A percentile compares a stretch with the other conserved stretches of the same genome.
These are phyloP conservation scores for Latrodectus elegans DNA, from an alignment of 2,888 invertebrate genomes.

Conservation along the genomic window DNA sequence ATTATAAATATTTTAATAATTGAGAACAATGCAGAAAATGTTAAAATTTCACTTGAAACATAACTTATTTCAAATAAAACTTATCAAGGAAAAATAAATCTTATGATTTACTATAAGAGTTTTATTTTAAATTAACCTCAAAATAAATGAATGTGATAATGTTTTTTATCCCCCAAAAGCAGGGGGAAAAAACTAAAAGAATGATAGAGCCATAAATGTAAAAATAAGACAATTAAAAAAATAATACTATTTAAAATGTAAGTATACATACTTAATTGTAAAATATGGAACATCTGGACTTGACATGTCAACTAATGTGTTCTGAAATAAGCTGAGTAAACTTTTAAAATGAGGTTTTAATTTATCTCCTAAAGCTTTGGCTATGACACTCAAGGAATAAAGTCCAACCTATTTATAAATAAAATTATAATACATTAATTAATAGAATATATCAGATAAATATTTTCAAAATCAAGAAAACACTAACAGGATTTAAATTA, in stretches of 20 bases:
- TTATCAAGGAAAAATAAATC: too few species aligned
- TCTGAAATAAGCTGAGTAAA: slow-evolving; percentile 78
- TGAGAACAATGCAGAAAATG: too few species aligned
- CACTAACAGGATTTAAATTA: not conserved
- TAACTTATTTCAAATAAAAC: too few species aligned
- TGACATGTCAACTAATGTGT: slow-evolving; percentile 78
- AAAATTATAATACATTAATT: not conserved
- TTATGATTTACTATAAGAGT: too few species aligned
- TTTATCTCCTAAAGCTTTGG: slow-evolving; percentile 82
- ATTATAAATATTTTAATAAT: too few species aligned
- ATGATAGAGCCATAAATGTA: too few species aligned
- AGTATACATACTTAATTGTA: slow-evolving; percentile 76
- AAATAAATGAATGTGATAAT: too few species aligned
- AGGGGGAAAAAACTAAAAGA: too few species aligned
- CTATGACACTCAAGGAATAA: slow-evolving; percentile 82
- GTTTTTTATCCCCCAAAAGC: too few species aligned
- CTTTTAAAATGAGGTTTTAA: slow-evolving; percentile 81
- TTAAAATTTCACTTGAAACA: too few species aligned
- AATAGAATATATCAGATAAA: not conserved
- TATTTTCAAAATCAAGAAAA: not conserved
- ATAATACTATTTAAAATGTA: not conserved
- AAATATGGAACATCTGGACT: slow-evolving; percentile 79
- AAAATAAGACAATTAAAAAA: not conserved
- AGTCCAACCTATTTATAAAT: slow-evolving; percentile 79
- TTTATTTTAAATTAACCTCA: too few species aligned